Percentiles rank a stretch among this genome's conserved stretches.
These are phyloP conservation scores for Drosophila nebulosa DNA, from an alignment of 1,140 invertebrate species.

Conservation along the genomic window DNA sequence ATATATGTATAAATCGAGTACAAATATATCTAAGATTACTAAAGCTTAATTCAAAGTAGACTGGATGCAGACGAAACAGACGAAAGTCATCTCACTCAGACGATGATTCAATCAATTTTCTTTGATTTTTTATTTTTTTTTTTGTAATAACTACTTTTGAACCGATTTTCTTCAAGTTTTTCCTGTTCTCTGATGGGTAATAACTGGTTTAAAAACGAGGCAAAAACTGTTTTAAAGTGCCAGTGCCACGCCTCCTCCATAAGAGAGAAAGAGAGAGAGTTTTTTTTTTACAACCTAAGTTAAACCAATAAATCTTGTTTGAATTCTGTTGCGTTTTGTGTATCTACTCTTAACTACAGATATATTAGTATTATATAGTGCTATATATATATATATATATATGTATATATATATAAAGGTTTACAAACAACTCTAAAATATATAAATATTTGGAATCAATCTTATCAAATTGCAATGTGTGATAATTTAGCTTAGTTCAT, in stretches of 20 bases:
- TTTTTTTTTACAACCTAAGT: conserved; percentile 19
- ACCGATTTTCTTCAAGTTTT: too few relatives aligned
- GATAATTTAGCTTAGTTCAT: conserved; percentile 49
- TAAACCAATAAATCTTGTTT: conserved; percentile 36
- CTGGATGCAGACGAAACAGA: neutral
- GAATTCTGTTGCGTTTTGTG: conserved; percentile 56
- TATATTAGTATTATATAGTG: conserved; percentile 20
- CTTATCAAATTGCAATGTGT: conserved; percentile 58
- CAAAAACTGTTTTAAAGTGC: too few relatives aligned
- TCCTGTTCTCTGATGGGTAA: too few relatives aligned
- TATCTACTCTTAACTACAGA: conserved; percentile 32
- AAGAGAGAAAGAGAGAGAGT: neutral
- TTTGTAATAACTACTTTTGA: too few relatives aligned
- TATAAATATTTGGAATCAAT: conserved; percentile 61
- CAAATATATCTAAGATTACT: conserved; percentile 41
- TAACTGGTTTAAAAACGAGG: too few relatives aligned
- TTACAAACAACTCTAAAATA: conserved; percentile 36
- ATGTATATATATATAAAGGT: neutral
- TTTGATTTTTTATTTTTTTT: neutral
- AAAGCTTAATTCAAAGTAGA: conserved; percentile 43
- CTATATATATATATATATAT: conserved; percentile 28
- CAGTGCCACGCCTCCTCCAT: conserved; percentile 11
- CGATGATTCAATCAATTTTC: too few relatives aligned
- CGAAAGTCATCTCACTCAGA: too few relatives aligned
- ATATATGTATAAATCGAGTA: conserved; percentile 15